Percentiles rank a stretch among this genome's conserved stretches.
phyloP scores from a whole-genome alignment of 1,140 invertebrate species.

The Araneus ventricosus region DNA sequence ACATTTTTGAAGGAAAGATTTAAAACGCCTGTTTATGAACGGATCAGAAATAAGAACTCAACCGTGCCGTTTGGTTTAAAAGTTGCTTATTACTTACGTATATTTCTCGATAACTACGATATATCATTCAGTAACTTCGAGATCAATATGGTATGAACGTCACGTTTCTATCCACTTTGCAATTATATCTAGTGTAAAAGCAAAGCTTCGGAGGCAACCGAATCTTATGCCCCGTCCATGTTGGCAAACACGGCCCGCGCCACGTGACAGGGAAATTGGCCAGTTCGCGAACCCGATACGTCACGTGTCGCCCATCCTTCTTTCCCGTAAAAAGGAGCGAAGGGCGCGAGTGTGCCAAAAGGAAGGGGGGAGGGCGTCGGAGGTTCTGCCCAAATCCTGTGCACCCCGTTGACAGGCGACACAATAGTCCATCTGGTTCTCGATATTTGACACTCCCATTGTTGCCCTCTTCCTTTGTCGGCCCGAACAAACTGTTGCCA shows the following conservation, averaged over 20 bases:
- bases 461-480: conserved; percentile 56
- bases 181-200: no score
- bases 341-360: neutral
- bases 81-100: no score
- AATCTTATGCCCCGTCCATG: neutral
- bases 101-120: no score
- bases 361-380: neutral
- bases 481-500: conserved; percentile 64
- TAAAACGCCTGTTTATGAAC: no score
- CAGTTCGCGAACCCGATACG: conserved; percentile 29
- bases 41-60: no score
- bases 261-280: conserved; percentile 58
- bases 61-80: no score
- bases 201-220: neutral
- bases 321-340: neutral
- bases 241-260: conserved; percentile 30
- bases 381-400: neutral
- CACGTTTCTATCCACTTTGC: no score
- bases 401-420: conserved; percentile 57
- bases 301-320: conserved; percentile 23
- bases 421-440: conserved; percentile 69
- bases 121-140: no score
- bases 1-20: no score
- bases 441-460: conserved; percentile 72
- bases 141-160: no score